These are phyloP conservation scores for Nasonovia ribisnigri DNA, from an alignment of 2,888 invertebrate species.

Conservation along the genomic window DNA sequence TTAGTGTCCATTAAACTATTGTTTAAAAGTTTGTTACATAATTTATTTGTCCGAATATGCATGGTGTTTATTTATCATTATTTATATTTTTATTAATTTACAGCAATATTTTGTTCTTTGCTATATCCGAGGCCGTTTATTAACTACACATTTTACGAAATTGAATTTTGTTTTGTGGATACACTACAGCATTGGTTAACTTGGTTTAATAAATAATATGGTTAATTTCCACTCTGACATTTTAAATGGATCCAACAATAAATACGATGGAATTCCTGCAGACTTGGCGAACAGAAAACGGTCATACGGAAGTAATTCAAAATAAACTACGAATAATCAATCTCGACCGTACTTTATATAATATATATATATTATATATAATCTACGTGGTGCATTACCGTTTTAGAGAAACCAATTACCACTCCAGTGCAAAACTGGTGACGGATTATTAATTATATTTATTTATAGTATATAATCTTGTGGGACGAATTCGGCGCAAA, in stretches of 20 bases:
- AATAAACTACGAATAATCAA: conserved; percentile 29
- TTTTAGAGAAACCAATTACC: conserved; percentile 3
- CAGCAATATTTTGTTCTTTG: not conserved
- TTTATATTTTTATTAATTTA: not conserved
- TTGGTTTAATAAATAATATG: not conserved
- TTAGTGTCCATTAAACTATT: not conserved
- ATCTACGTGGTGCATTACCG: not conserved
- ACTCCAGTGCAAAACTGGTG: not conserved
- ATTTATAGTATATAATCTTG: not conserved
- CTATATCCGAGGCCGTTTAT: not conserved
- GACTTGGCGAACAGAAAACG: not conserved
- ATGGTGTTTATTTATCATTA: not conserved
- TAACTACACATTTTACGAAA: not conserved
- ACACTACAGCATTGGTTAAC: too few relatives aligned
- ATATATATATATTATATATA: not conserved
- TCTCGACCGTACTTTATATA: conserved; percentile 9
- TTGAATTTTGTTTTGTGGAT: not conserved
- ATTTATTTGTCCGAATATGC: not conserved
- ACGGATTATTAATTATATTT: conserved; percentile 26
- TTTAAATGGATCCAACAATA: not conserved
- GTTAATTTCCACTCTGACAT: not conserved
- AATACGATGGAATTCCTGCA: not conserved
- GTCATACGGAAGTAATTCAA: conserved; percentile 12
- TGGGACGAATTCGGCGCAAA: not conserved
- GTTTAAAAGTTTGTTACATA: not conserved